phyloP scores from a whole-genome alignment of 2,888 invertebrate species.

The Chrysopilus asiliformis region DNA sequence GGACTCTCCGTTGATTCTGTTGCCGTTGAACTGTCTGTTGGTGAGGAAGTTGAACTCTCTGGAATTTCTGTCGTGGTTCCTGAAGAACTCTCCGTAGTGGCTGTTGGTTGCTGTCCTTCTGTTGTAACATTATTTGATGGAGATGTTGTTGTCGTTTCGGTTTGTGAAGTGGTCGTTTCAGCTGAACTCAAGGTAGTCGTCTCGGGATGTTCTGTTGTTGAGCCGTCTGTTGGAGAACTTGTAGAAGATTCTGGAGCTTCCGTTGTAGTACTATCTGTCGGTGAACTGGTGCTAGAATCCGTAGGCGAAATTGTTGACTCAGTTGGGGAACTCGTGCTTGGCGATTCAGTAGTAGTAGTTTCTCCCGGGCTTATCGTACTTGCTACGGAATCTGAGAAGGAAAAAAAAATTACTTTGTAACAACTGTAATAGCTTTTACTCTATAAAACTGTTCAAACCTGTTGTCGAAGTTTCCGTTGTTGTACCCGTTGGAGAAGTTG shows the following conservation, averaged over 20 bases:
- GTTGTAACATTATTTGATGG: background rate
- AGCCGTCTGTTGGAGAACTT: constrained; percentile 1
- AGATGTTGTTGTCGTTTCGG: constrained; percentile 3
- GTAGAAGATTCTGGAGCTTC: background rate
- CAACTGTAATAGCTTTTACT: too few species aligned
- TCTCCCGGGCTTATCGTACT: constrained; percentile 5
- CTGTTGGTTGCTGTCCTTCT: background rate
- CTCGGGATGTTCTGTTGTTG: constrained; percentile 4
- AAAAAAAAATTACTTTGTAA: too few species aligned
- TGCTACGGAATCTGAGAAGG: constrained; percentile 5
- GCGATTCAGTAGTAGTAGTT: constrained; percentile 8
- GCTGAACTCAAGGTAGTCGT: constrained; percentile 3
- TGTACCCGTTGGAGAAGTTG: constrained; percentile 21
- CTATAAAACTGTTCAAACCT: constrained; percentile 8
- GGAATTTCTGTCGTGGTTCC: background rate
- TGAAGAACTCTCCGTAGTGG: background rate
- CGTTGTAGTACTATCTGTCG: constrained; percentile 3
- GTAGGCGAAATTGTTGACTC: constrained; percentile 9
- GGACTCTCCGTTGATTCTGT: background rate
- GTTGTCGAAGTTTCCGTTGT: constrained; percentile 23
- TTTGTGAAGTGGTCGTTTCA: background rate
- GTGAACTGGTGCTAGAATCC: constrained; percentile 1
- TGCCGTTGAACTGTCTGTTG: background rate
- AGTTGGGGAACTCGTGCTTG: constrained; percentile 7
- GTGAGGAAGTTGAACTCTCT: constrained; percentile 1